A percentile compares a stretch with the other conserved stretches of the same genome.
Conservation (phyloP, 2,888 invertebrate species). For the Heliconius ethilla region DNA sequence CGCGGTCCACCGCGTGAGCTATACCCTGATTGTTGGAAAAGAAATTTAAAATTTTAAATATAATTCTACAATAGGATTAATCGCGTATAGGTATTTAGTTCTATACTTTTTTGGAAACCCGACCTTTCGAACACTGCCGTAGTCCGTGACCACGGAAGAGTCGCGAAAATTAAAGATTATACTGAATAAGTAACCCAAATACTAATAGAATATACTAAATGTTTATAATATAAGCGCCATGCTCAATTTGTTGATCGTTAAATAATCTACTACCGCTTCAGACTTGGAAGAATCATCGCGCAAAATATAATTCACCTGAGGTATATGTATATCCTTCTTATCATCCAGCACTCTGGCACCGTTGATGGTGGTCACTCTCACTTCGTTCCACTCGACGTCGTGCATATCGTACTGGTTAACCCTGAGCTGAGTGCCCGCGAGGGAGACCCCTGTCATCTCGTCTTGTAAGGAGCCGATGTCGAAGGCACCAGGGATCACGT, state of each 20-base stretch:
- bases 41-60: too few relatives aligned
- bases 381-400: slow-evolving; percentile 93
- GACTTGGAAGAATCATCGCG: neutral
- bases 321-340: slow-evolving; percentile 90
- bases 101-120: too few relatives aligned
- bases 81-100: too few relatives aligned
- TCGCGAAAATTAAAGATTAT: too few relatives aligned
- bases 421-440: slow-evolving; percentile 92
- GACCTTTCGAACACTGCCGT: too few relatives aligned
- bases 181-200: too few relatives aligned
- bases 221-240: neutral
- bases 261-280: too few relatives aligned
- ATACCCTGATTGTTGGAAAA: slow-evolving; percentile 78
- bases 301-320: slow-evolving; percentile 82
- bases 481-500: slow-evolving; percentile 93
- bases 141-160: too few relatives aligned
- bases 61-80: too few relatives aligned
- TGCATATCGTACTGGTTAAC: slow-evolving; percentile 94
- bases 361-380: slow-evolving; percentile 91
- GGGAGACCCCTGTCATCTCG: slow-evolving; percentile 94
- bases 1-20: slow-evolving; percentile 91
- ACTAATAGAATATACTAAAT: neutral
- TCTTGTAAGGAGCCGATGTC: slow-evolving; percentile 89
- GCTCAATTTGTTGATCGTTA: too few relatives aligned
- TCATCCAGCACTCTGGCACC: slow-evolving; percentile 91